Conservation (phyloP, 1,140 invertebrate genomes). For the Bacillus rossius region DNA sequence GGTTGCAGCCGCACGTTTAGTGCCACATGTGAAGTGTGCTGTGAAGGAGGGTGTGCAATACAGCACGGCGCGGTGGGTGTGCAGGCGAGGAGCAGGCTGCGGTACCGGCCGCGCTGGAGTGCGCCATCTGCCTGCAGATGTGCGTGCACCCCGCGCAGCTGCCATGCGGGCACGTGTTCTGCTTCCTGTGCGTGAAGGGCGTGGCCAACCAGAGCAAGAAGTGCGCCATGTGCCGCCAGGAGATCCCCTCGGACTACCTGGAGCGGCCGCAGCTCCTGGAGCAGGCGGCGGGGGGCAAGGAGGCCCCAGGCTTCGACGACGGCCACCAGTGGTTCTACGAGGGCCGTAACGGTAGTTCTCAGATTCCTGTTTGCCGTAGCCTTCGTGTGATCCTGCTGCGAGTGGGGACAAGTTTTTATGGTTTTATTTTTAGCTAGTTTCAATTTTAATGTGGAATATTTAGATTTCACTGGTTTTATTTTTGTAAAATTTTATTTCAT, state of each 20-base stretch:
- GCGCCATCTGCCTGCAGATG: slow-evolving; percentile 87
- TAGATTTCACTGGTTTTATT: too few relatives aligned
- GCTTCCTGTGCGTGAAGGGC: slow-evolving; percentile 94
- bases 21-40: too few relatives aligned
- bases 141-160: slow-evolving; percentile 84
- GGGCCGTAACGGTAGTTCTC: slow-evolving; percentile 73
- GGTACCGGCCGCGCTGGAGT: slow-evolving; percentile 51
- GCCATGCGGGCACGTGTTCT: slow-evolving; percentile 93
- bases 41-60: too few relatives aligned
- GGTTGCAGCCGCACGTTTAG: too few relatives aligned
- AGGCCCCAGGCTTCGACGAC: slow-evolving; percentile 51
- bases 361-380: too few relatives aligned
- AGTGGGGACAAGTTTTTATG: too few relatives aligned
- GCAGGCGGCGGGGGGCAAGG: slow-evolving; percentile 38
- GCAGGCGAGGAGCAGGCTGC: too few relatives aligned
- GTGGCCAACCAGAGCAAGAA: slow-evolving; percentile 78
- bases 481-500: too few relatives aligned
- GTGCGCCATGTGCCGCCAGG: slow-evolving; percentile 80
- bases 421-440: too few relatives aligned
- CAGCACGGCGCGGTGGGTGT: too few relatives aligned
- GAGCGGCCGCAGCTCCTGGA: slow-evolving; percentile 76
- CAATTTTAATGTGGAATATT: too few relatives aligned
- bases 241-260: slow-evolving; percentile 77
- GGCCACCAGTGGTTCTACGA: slow-evolving; percentile 95
- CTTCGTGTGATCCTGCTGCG: too few relatives aligned